These are phyloP conservation scores for Megaceryle alcyon DNA, from an alignment of 2,797 vertebrate species.

Conservation along the genomic window DNA sequence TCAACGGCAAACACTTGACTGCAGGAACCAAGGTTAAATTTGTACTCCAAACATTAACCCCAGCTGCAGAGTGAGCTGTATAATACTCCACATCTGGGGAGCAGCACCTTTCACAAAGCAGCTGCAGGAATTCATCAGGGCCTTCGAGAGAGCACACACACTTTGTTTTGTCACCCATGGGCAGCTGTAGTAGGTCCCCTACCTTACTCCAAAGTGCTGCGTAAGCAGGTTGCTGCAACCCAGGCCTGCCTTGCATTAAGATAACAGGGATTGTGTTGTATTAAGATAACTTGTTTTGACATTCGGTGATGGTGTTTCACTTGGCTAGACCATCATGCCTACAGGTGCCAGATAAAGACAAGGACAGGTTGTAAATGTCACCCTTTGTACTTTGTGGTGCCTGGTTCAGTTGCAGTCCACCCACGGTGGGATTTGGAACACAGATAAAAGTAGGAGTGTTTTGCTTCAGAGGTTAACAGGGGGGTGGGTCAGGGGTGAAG, in stretches of 20 bases:
- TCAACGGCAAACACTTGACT: not conserved
- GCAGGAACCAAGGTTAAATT: not conserved
- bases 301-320: not conserved
- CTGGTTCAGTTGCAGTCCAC: not conserved
- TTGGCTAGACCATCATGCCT: not conserved
- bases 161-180: not conserved
- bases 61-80: not conserved
- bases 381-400: slow-evolving; percentile 21
- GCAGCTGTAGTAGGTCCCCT: fast-evolving
- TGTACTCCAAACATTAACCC: no score
- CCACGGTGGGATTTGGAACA: not conserved
- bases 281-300: not conserved
- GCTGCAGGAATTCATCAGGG: fast-evolving
- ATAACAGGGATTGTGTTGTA: not conserved
- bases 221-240: slow-evolving; percentile 3
- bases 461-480: not conserved
- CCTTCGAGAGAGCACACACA: fast-evolving
- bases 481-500: no score
- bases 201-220: not conserved
- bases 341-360: slow-evolving; percentile 23
- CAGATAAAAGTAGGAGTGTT: not conserved
- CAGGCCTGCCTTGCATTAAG: not conserved
- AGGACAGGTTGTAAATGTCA: slow-evolving; percentile 17
- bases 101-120: not conserved
- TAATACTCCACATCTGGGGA: fast-evolving